These are phyloP conservation scores for Halcyon badia DNA, from an alignment of 2,797 vertebrate genomes.

Conservation along the genomic window DNA sequence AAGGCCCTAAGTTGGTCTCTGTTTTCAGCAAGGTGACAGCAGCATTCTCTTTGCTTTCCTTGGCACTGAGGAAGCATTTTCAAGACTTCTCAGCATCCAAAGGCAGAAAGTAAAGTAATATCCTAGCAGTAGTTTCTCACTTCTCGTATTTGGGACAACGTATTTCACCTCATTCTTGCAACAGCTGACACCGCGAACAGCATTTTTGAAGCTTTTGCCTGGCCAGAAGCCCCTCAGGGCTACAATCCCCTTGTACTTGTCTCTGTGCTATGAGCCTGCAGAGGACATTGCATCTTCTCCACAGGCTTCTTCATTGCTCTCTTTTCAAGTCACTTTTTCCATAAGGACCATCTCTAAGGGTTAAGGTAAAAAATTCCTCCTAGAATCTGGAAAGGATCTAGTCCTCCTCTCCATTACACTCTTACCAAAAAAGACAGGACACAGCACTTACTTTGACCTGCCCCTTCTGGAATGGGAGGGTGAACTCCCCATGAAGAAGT, in stretches of 20 bases:
- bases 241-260: neutral
- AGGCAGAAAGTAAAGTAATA: neutral
- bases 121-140: neutral
- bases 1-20: neutral
- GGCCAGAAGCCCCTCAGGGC: neutral
- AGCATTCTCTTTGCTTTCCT: neutral
- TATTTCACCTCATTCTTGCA: neutral
- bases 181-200: neutral
- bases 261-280: accelerated
- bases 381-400: neutral
- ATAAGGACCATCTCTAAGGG: neutral
- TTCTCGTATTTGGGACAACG: neutral
- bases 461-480: constrained; percentile 88
- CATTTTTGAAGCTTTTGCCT: neutral
- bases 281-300: neutral
- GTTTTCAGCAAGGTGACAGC: neutral
- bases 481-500: constrained; percentile 95
- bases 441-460: constrained; percentile 84
- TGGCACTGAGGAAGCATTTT: neutral
- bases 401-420: neutral
- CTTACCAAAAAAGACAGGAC: neutral
- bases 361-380: neutral
- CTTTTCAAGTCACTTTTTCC: neutral
- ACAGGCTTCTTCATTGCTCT: neutral
- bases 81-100: neutral